phyloP scores from a whole-genome alignment of 2,113 vertebrate genomes.

The Osmerus mordax region DNA sequence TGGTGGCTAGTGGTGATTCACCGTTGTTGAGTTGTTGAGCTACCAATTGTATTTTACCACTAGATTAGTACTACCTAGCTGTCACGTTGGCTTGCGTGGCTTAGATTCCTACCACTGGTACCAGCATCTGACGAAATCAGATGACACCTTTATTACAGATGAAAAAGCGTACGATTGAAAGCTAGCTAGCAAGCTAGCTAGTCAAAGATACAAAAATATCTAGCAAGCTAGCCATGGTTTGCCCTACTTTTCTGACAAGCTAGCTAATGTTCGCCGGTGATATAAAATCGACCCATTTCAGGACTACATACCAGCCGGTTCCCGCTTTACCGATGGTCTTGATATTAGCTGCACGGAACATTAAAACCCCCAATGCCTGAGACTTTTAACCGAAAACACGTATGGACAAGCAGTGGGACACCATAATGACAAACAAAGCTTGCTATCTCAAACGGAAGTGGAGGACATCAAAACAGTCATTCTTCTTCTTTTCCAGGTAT shows the following conservation, averaged over 20 bases:
- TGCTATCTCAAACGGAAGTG: no score
- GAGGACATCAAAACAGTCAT: slow-evolving; percentile 16
- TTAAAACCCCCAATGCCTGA: slow-evolving; percentile 67
- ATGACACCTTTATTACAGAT: no score
- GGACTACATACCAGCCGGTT: slow-evolving; percentile 75
- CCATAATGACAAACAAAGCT: slow-evolving; percentile 65
- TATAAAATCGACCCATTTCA: slow-evolving; percentile 5
- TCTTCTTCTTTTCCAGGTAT: slow-evolving; percentile 4
- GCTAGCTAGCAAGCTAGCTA: background rate
- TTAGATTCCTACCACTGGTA: no score
- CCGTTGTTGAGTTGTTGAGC: no score
- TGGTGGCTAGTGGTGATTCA: no score
- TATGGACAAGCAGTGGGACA: slow-evolving; percentile 42
- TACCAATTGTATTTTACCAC: no score
- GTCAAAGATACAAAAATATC: background rate
- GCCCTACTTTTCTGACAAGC: no score
- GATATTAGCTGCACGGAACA: slow-evolving; percentile 75
- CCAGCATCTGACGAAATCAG: no score
- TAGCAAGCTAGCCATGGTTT: background rate
- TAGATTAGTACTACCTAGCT: no score
- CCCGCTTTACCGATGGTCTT: slow-evolving; percentile 76
- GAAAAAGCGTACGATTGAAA: background rate
- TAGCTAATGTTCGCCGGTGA: background rate
- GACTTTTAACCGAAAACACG: slow-evolving; percentile 66
- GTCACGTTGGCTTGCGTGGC: no score